Percentiles rank a stretch among this genome's conserved stretches.
Conservation (phyloP, 2,113 vertebrate genomes). For the Sebastes schlegelii region DNA sequence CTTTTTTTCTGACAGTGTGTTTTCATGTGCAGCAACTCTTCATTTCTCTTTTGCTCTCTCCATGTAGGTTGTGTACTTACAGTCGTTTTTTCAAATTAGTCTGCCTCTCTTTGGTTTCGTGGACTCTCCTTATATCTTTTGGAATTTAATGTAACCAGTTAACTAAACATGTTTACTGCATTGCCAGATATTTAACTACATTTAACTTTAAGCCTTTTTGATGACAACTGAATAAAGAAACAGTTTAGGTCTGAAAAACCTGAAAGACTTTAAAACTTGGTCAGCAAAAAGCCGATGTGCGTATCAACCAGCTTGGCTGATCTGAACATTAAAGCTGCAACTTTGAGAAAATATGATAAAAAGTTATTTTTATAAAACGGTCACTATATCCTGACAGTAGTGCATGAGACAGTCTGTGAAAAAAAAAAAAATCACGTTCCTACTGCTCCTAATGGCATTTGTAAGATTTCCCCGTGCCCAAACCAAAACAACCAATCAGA, state of each 20-base stretch:
- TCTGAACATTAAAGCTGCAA: neutral
- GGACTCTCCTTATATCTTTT: neutral
- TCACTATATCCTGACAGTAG: no score
- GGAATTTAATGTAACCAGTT: no score
- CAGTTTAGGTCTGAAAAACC: neutral
- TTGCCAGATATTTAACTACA: no score
- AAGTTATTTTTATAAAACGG: no score
- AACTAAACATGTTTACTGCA: no score
- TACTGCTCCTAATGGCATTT: no score
- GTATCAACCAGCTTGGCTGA: neutral
- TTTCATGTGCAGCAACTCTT: neutral
- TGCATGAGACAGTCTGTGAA: no score
- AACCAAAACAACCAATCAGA: no score
- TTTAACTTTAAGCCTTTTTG: neutral
- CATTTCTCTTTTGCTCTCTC: neutral
- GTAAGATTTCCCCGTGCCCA: no score
- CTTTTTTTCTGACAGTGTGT: no score
- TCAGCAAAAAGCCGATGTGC: neutral
- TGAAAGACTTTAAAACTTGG: neutral
- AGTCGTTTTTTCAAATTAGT: neutral
- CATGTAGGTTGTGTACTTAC: neutral
- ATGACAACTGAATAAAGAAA: neutral
- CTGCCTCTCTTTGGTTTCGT: neutral
- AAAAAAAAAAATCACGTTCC: no score
- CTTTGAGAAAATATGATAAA: no score